Evolutionary conservation across 2,888 invertebrate species (phyloP), one percentile per base, ranked within the genome.

Genomic region (Lumbricus terrestris): DNA sequence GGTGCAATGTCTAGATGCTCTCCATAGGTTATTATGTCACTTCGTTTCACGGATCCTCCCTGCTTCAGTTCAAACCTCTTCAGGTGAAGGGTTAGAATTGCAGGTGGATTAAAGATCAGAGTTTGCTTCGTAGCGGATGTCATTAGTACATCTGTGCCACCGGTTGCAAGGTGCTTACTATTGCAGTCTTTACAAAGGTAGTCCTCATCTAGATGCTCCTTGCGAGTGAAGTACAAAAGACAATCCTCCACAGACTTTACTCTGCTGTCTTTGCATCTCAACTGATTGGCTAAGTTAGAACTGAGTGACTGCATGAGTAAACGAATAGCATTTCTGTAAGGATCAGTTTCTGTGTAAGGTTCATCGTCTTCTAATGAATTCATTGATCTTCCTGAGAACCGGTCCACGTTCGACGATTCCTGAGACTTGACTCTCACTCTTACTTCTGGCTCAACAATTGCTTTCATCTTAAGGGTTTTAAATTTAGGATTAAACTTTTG

Each of bases 41-140:
- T 20, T 35, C 85, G 85, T 8, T 85, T 85, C 85, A 34, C 37
- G 37, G 85, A 85, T 85, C 85, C 37, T 85, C 85, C 85, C 5
- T 29, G 34, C 85, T 35, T 34, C 85, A 85, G 37, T 85, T 85
- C 85, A 37, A 85, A 85, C 35, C 85, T 34, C 23, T 85, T 85
- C 20, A 85, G 37, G 85, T 85, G 85, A 85, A 85, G 29, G 85
- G 85, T 85, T 35, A 85, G 35, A 85, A 85, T 85, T 34, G 85
- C 85, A 8, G 85, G 85, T 85, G 85, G 85, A 85, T 85, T 85
- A 35, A 34, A 85, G 85, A 85, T 34, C 37, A 85, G 16, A 35
- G 85, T 85, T 23, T 85, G 85, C 37, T 85, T 85, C 5, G 85
- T 85, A 16, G 85, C 85, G 23, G 85, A 85, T 85, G 85, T 85